Percentiles rank a stretch among this genome's conserved stretches.
Conservation (phyloP, 1,140 invertebrate genomes). For the Drosophila nebulosa region DNA sequence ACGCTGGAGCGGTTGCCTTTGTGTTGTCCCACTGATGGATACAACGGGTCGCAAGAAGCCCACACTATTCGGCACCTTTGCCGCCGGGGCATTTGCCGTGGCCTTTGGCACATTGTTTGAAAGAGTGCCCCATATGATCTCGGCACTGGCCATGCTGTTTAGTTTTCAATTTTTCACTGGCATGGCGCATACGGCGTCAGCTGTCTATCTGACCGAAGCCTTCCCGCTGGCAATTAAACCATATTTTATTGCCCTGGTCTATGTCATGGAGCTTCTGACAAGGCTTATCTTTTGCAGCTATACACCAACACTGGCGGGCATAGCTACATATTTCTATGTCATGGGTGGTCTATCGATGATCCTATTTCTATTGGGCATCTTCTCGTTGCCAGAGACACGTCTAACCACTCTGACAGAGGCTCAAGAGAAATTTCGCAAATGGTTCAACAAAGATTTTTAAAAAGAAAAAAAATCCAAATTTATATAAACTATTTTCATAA, state of each 20-base stretch:
- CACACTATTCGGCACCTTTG: slow-evolving; percentile 49
- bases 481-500: background rate
- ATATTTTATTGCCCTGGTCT: slow-evolving; percentile 53
- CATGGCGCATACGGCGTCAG: slow-evolving; percentile 48
- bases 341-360: slow-evolving; percentile 50
- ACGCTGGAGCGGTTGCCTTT: slow-evolving; percentile 49
- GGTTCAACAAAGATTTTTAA: slow-evolving; percentile 65
- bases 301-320: background rate
- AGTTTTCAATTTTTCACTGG: slow-evolving; percentile 53
- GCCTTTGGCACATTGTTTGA: slow-evolving; percentile 44
- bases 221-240: slow-evolving; percentile 63
- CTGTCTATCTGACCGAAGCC: slow-evolving; percentile 67
- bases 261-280: slow-evolving; percentile 41
- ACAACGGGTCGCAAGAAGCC: slow-evolving; percentile 58
- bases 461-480: background rate
- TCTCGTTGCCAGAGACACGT: slow-evolving; percentile 64
- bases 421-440: slow-evolving; percentile 56
- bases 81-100: slow-evolving; percentile 53
- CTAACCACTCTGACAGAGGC: slow-evolving; percentile 45
- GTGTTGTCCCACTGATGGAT: slow-evolving; percentile 51
- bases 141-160: slow-evolving; percentile 49
- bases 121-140: slow-evolving; percentile 24
- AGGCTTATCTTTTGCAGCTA: slow-evolving; percentile 43
- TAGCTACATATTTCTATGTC: slow-evolving; percentile 44
- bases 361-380: slow-evolving; percentile 57